These are phyloP conservation scores for Chiloscyllium punctatum DNA, from an alignment of 2,797 vertebrate genomes.

Conservation along the genomic window DNA sequence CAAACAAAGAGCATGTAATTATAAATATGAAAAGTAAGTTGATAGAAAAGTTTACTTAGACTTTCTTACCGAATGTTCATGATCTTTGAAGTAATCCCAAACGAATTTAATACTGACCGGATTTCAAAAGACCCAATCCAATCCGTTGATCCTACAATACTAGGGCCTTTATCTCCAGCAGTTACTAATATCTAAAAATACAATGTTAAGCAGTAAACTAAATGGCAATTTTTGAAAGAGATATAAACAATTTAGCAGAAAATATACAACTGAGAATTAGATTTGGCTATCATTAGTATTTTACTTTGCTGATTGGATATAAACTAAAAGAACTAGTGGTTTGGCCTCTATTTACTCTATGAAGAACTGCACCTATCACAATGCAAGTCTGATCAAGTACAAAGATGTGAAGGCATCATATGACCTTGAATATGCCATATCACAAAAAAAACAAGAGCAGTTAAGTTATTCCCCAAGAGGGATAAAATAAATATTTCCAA, in stretches of 20 bases:
- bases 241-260: constrained; percentile 13
- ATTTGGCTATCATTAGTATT: neutral
- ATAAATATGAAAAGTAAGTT: neutral
- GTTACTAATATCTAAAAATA: constrained; percentile 76
- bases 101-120: constrained; percentile 76
- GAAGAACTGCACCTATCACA: neutral
- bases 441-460: neutral
- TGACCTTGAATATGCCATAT: neutral
- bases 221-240: neutral
- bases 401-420: neutral
- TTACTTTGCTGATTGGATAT: neutral
- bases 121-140: constrained; percentile 98
- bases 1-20: neutral
- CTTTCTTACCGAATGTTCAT: constrained; percentile 81
- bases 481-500: neutral
- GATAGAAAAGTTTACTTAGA: neutral
- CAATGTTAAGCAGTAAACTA: neutral
- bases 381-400: neutral
- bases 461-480: neutral
- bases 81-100: constrained; percentile 87
- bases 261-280: neutral
- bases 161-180: constrained; percentile 77
- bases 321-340: neutral
- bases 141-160: constrained; percentile 81
- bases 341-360: neutral